Base-by-base conservation (phyloP, 2,888 invertebrate species). In the Lordiphosa andalusiaca region DNA sequence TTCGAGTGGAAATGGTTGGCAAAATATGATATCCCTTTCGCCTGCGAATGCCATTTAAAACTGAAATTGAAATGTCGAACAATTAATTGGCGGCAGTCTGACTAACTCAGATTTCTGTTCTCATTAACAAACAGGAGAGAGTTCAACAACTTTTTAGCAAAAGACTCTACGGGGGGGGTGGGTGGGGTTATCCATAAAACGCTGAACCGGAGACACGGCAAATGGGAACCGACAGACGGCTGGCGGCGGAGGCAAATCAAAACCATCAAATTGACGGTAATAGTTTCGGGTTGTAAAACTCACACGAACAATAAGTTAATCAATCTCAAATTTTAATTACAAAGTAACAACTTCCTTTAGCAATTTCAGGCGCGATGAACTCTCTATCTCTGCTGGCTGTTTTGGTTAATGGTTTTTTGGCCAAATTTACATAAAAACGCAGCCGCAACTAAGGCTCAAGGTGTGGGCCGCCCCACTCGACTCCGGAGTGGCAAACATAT, bases 241-340 rank as follows among this genome's bases (percentile, higher is more conserved):
- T 2, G 19, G 36, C 2, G 39, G 42, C 25, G 33, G 36, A 48
- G 63, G 55, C 44, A 62, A 82, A 78, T 84, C 82, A 83, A 83
- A 78, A 84, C 74, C 82, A 81, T 84, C 80, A 84, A 84, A 82
- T 78, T 69, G 83, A 51, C 66, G 80, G 85, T 78, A 74, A 84
- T 77, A 82, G 80, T 82, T 84, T 71, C 64, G 76, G 67, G 84
- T 49, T 84, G 71, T 85, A 85, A 80, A 84, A 81, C 82, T 85
- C 82, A 84, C 85, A 85, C 85, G 84, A 85, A 84, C 84, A 85
- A 81, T 85, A 83, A 85, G 81, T 84, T 85, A 81, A 81, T 85
- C 81, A 81, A 81, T 81, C 81, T 81, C 74, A 81, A 81, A 81
- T 81, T 81, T 81, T 81, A 81, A 85, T 81, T 81, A 81, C 81